phyloP scores from a whole-genome alignment of 1,140 invertebrate species.

The Wasmannia auropunctata region DNA sequence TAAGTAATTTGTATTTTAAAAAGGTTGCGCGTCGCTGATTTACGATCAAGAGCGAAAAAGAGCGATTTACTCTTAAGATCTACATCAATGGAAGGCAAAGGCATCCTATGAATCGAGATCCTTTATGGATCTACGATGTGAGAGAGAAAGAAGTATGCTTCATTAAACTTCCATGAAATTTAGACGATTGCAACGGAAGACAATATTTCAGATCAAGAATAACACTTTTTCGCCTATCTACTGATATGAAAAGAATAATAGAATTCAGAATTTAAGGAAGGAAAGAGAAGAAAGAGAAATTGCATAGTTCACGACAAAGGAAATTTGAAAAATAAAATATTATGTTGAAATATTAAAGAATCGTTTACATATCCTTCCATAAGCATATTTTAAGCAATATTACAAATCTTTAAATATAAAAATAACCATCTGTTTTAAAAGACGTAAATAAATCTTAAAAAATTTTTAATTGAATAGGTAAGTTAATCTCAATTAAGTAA shows the following conservation, averaged over 20 bases:
- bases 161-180: conserved; percentile 1
- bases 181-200: not conserved
- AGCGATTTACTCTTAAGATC: not conserved
- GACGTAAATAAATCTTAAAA: not conserved
- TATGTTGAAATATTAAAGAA: not conserved
- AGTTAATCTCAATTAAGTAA: not conserved
- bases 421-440: not conserved
- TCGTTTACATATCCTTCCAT: not conserved
- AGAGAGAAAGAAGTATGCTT: not conserved
- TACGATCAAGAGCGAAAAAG: conserved; percentile 6
- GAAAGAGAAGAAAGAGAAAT: not conserved
- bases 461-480: not conserved
- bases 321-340: not conserved
- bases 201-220: not conserved
- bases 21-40: not conserved
- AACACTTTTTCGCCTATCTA: not conserved
- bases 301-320: not conserved
- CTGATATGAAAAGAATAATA: not conserved
- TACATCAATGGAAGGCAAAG: conserved; percentile 35
- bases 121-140: not conserved
- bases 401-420: not conserved
- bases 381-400: not conserved
- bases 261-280: too few species aligned
- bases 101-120: not conserved
- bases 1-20: too few species aligned